phyloP scores from a whole-genome alignment of 2,888 invertebrate species.

The Tetranychus truncatus region DNA sequence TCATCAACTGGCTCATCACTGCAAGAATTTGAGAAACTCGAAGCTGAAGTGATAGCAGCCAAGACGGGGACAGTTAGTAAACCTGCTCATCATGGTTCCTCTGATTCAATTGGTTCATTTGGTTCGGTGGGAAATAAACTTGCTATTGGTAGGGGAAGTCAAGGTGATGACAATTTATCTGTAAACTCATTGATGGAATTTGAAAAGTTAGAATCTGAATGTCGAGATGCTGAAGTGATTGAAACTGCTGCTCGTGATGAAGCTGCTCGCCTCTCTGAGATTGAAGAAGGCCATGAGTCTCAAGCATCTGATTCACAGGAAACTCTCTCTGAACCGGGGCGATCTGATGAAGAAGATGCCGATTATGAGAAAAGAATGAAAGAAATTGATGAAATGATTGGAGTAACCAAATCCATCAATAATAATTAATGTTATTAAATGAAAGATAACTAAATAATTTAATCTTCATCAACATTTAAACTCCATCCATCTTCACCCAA shows the following conservation, averaged over 20 bases:
- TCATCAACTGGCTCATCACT: conserved; percentile 24
- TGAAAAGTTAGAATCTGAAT: conserved; percentile 68
- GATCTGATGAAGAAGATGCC: conserved; percentile 38
- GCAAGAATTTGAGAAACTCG: conserved; percentile 27
- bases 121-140: conserved; percentile 15
- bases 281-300: conserved; percentile 35
- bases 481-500: background rate
- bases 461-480: background rate
- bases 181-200: conserved; percentile 84
- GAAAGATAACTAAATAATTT: background rate
- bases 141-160: conserved; percentile 36
- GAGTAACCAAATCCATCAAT: conserved; percentile 30
- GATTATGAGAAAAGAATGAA: conserved; percentile 47
- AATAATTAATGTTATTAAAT: conserved; percentile 39
- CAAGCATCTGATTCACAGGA: conserved; percentile 41
- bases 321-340: conserved; percentile 38
- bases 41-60: conserved; percentile 25
- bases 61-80: background rate
- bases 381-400: conserved; percentile 48
- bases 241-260: conserved; percentile 68
- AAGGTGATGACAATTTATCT: conserved; percentile 79
- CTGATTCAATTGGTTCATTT: conserved; percentile 17
- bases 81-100: conserved; percentile 16
- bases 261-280: conserved; percentile 48
- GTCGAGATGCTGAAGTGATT: conserved; percentile 59